Base-by-base conservation (phyloP, 2,888 invertebrate genomes). In the Ctena decussata region DNA sequence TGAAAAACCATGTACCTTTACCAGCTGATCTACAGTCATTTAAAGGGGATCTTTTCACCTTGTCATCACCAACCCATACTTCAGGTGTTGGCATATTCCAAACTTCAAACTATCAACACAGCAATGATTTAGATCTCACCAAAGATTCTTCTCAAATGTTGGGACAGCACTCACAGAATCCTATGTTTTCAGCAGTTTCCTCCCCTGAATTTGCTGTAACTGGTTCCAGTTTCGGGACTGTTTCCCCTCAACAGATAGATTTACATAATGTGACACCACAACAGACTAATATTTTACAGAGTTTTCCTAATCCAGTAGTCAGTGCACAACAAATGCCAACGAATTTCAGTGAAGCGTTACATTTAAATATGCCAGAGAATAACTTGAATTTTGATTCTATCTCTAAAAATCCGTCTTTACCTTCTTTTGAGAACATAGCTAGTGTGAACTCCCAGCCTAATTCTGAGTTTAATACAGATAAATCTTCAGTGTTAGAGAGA, bases 401-500 rank as follows among this genome's bases (percentile, higher is more conserved):
- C 6, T 35, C 18, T 65, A 65, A 65, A 65, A 65, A 32, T 65
- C 72, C 72, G 2, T n/a, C 39, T 30, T 69, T 80, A 41, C 75
- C 69, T 5, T 46, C 77, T 11, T 88, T 88, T 80, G 84, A 88
- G 44, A 78, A 72, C 3, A 35, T 74, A 24, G 44, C 72, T 27
- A 60, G 65, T 24, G 39, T 72, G 2, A 77, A 75, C 37, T 41
- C 79, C 32, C 74, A 77, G n/a, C 73, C 81, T 27, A 79, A 80
- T 6, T 44, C 76, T 30, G 85, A 87, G 0, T 83, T 74, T 32
- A 72, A 77, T 39, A 49, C 53, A 21, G 84, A 86, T 24, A 89
- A 89, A 46, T 53, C 70, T n/a, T 81, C 84, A 30, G 65, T 88
- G 71, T 35, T 90, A 27, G 86, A 90, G 27, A 80, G 77, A 44